These are phyloP conservation scores for Actenoides hombroni DNA, from an alignment of 2,113 vertebrate species.

Conservation along the genomic window DNA sequence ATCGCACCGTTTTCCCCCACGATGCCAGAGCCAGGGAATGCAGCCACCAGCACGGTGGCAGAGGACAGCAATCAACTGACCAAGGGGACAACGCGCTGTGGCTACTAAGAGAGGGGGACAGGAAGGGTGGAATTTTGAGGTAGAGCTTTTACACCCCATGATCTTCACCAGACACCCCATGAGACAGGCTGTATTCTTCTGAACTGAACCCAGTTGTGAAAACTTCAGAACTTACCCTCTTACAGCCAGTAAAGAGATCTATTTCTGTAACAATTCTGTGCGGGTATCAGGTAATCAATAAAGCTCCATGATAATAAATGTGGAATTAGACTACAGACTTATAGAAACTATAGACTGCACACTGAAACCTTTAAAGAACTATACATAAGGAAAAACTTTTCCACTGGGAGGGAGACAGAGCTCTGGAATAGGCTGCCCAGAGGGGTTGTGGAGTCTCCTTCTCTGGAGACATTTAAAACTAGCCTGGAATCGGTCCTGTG, in stretches of 20 bases:
- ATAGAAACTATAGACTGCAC: neutral
- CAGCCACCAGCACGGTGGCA: neutral
- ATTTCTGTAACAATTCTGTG: neutral
- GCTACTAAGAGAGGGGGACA: accelerated
- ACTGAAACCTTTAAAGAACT: conserved; percentile 14
- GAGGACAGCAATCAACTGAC: neutral
- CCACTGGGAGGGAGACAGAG: too few species aligned
- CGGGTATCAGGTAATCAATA: neutral
- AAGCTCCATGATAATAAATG: neutral
- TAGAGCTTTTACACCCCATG: neutral
- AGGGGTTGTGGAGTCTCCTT: too few species aligned
- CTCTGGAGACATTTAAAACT: too few species aligned
- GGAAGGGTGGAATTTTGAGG: neutral
- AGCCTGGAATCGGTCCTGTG: too few species aligned
- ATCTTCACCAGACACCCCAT: neutral
- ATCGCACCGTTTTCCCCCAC: neutral
- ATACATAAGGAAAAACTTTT: neutral
- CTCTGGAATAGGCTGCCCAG: too few species aligned
- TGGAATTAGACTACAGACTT: neutral
- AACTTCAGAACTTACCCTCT: neutral
- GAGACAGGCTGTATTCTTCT: neutral
- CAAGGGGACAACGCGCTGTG: neutral
- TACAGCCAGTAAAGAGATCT: neutral
- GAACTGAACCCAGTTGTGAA: neutral
- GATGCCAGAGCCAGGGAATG: accelerated